Percentiles rank a stretch among this genome's conserved stretches.
Evolutionary conservation across 2,888 invertebrate genomes (phyloP).

Genomic region (Megalurothrips usitatus): DNA sequence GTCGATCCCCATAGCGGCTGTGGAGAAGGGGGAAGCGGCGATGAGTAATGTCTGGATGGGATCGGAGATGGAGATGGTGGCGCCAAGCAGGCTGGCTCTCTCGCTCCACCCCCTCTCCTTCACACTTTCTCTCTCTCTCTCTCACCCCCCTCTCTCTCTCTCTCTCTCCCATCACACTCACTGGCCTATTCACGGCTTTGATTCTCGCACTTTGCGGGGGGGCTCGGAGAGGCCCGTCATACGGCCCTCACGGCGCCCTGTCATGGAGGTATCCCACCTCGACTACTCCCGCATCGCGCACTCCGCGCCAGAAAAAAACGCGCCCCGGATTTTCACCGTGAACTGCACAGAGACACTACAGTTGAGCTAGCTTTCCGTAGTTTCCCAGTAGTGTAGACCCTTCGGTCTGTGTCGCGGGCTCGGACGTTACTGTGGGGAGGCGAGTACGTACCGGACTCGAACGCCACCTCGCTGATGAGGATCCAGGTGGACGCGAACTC

Average conservation of each 20-base stretch:
- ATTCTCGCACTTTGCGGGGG: constrained; percentile 20
- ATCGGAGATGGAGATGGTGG: neutral
- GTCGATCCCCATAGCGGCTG: neutral
- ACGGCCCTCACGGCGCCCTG: constrained; percentile 10
- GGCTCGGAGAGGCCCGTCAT: neutral
- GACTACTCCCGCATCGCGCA: too few relatives aligned
- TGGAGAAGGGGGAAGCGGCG: neutral
- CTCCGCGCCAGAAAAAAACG: neutral
- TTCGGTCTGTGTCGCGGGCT: too few relatives aligned
- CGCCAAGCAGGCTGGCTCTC: neutral
- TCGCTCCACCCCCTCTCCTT: constrained; percentile 5
- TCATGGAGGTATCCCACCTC: too few relatives aligned
- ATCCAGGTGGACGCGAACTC: constrained; percentile 81
- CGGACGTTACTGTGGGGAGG: too few relatives aligned
- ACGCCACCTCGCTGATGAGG: constrained; percentile 81
- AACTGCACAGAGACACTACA: too few relatives aligned
- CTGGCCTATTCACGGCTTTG: neutral
- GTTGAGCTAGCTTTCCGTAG: too few relatives aligned
- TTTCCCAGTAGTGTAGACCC: too few relatives aligned
- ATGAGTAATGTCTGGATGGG: constrained; percentile 5
- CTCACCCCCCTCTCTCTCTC: neutral
- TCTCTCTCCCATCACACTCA: neutral
- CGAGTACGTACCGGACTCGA: constrained; percentile 64
- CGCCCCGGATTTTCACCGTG: neutral
- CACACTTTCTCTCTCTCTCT: constrained; percentile 16